These are phyloP conservation scores for Drosophila kambysellisi DNA, from an alignment of 2,888 invertebrate genomes.

Conservation along the genomic window DNA sequence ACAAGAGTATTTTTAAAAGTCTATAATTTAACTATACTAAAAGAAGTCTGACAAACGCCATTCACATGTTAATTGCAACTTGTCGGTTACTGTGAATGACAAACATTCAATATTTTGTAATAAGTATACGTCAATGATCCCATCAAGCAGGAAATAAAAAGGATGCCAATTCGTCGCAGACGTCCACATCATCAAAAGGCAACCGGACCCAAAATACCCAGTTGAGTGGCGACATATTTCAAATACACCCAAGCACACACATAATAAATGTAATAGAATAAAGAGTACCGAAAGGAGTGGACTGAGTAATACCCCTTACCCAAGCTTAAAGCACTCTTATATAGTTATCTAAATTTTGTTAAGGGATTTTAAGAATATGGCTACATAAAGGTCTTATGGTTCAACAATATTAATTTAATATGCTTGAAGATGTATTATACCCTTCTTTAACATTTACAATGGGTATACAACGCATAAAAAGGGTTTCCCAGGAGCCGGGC, in stretches of 20 bases:
- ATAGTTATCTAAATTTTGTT: not conserved
- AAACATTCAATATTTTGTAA: constrained; percentile 26
- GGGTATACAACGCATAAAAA: constrained; percentile 37
- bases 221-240: constrained; percentile 73
- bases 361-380: not conserved
- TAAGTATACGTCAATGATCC: constrained; percentile 9
- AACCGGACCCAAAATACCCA: constrained; percentile 30
- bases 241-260: constrained; percentile 21
- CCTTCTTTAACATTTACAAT: not conserved
- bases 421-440: not conserved
- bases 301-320: not conserved
- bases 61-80: constrained; percentile 5
- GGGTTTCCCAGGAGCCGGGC: constrained; percentile 48
- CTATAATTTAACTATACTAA: not conserved
- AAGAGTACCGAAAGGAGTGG: not conserved
- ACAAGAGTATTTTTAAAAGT: not conserved
- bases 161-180: constrained; percentile 19
- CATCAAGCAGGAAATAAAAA: constrained; percentile 20
- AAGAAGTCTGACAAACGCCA: not conserved
- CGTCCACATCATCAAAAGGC: constrained; percentile 35
- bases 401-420: not conserved
- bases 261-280: constrained; percentile 7
- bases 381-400: not conserved
- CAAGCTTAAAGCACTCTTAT: not conserved
- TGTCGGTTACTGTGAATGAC: constrained; percentile 15